These are phyloP conservation scores for Taurulus bubalis DNA, from an alignment of 2,113 vertebrate genomes.

Conservation along the genomic window DNA sequence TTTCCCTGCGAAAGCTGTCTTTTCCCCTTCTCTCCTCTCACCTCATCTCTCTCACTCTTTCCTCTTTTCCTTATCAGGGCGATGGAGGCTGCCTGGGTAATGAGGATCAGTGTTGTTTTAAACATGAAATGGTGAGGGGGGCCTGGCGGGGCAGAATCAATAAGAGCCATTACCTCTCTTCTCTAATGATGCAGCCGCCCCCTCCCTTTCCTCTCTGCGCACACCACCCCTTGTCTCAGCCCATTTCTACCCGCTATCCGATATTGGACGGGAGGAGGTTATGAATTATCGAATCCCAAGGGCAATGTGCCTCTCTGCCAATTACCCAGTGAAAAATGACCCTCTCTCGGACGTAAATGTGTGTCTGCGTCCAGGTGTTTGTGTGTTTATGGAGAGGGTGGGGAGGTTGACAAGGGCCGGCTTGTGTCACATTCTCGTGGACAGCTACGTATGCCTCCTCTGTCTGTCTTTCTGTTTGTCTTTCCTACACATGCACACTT, in stretches of 20 bases:
- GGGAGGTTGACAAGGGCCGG: slow-evolving; percentile 68
- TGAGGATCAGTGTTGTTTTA: slow-evolving; percentile 88
- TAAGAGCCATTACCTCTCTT: slow-evolving; percentile 84
- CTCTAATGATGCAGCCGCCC: slow-evolving; percentile 81
- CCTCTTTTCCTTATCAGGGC: slow-evolving; percentile 63
- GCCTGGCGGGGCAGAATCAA: slow-evolving; percentile 81
- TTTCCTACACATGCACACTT: slow-evolving; percentile 1
- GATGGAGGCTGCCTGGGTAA: slow-evolving; percentile 77
- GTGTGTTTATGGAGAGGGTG: slow-evolving; percentile 34
- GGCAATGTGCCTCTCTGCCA: slow-evolving; percentile 79
- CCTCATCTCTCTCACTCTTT: slow-evolving; percentile 42
- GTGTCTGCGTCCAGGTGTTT: slow-evolving; percentile 26
- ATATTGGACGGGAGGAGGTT: slow-evolving; percentile 85
- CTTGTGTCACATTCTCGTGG: slow-evolving; percentile 61
- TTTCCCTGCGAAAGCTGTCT: not conserved
- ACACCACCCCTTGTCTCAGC: slow-evolving; percentile 74
- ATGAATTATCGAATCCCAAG: slow-evolving; percentile 87
- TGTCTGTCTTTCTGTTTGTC: slow-evolving; percentile 22
- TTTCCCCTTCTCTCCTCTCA: slow-evolving; percentile 22
- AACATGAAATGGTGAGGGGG: slow-evolving; percentile 85
- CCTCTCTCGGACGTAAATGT: slow-evolving; percentile 59
- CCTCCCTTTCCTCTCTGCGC: slow-evolving; percentile 20
- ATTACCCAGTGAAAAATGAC: slow-evolving; percentile 84
- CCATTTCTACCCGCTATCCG: slow-evolving; percentile 79
- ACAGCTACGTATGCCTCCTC: slow-evolving; percentile 31